Evolutionary conservation across 2,113 vertebrate genomes (phyloP).

Genomic region (Rhabdomys dilectus): DNA sequence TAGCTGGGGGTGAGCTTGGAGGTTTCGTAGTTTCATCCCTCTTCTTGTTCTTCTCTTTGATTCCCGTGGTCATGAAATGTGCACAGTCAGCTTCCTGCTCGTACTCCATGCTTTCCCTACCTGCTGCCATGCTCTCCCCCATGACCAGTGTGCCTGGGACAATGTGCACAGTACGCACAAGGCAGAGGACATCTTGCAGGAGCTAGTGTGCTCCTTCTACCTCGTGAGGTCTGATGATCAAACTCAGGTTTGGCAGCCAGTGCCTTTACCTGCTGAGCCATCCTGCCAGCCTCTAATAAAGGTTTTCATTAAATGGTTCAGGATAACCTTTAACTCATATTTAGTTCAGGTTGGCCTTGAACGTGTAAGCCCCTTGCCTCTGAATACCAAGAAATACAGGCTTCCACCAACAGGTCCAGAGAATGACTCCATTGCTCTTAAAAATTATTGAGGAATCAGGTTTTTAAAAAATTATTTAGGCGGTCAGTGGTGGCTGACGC

Average conservation of each 20-base stretch:
- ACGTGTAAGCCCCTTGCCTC: too few species aligned
- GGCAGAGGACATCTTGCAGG: neutral
- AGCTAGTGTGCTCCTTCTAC: neutral
- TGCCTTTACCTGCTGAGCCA: neutral
- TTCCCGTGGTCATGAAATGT: neutral
- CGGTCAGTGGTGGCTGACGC: too few species aligned
- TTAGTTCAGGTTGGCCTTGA: neutral
- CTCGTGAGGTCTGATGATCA: neutral
- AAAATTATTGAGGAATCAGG: neutral
- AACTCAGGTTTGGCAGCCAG: neutral
- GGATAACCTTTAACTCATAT: neutral
- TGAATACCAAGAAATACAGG: neutral
- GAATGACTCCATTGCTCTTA: neutral
- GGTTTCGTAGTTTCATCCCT: too few species aligned
- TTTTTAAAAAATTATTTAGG: neutral
- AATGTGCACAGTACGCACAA: accelerated
- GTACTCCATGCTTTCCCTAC: neutral
- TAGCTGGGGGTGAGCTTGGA: neutral
- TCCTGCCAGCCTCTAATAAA: neutral
- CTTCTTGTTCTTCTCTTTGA: neutral
- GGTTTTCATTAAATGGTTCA: neutral
- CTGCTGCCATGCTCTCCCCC: neutral
- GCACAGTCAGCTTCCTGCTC: neutral
- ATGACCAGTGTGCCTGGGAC: neutral
- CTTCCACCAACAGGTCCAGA: too few species aligned